These are phyloP conservation scores for Synergus umbraculus DNA, from an alignment of 2,888 invertebrate genomes.

Conservation along the genomic window DNA sequence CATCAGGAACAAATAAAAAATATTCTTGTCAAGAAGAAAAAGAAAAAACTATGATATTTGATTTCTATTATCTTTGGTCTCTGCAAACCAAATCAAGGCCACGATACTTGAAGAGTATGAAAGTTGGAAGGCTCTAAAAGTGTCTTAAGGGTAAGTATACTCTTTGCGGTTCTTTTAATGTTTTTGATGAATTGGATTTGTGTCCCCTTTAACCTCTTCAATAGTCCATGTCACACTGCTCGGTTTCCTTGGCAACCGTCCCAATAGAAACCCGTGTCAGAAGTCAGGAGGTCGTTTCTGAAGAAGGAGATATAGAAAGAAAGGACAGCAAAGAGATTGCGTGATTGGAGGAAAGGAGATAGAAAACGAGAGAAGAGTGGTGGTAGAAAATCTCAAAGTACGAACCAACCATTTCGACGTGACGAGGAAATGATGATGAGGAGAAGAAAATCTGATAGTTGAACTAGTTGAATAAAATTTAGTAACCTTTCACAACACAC, in stretches of 20 bases:
- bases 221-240: slow-evolving; percentile 73
- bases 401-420: slow-evolving; percentile 69
- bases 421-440: slow-evolving; percentile 43
- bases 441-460: slow-evolving; percentile 44
- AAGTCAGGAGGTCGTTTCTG: slow-evolving; percentile 64
- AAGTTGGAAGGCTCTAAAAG: not conserved
- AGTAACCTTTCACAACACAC: slow-evolving; percentile 10
- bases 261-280: slow-evolving; percentile 74
- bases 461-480: slow-evolving; percentile 50
- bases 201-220: slow-evolving; percentile 74
- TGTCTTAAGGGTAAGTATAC: slow-evolving; percentile 12
- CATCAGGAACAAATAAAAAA: not conserved
- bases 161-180: slow-evolving; percentile 54
- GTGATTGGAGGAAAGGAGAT: slow-evolving; percentile 56
- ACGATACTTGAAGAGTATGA: not conserved
- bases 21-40: no score
- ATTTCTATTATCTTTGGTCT: not conserved
- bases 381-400: slow-evolving; percentile 74
- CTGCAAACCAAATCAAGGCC: not conserved
- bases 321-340: slow-evolving; percentile 51
- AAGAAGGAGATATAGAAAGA: slow-evolving; percentile 48
- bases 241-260: slow-evolving; percentile 74
- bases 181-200: slow-evolving; percentile 61
- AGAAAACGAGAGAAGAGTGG: slow-evolving; percentile 58
- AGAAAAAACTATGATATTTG: not conserved